A percentile compares a stretch with the other conserved stretches of the same genome.
phyloP scores from a whole-genome alignment of 2,888 invertebrate species.

The Mystacides longicornis region DNA sequence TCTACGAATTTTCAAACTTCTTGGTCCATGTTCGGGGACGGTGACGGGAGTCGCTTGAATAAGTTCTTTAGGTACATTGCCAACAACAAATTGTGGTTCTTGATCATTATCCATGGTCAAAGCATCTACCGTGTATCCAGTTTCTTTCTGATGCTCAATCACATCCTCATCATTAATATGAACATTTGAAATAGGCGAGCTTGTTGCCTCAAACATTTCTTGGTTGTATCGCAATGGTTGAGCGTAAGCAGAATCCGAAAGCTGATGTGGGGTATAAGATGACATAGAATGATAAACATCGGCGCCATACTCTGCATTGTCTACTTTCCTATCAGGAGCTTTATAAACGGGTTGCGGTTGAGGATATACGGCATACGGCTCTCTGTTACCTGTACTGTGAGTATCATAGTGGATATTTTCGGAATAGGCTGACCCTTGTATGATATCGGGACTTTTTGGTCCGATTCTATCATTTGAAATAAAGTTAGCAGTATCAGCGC shows the following conservation, averaged over 20 bases:
- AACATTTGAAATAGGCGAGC: slow-evolving; percentile 38
- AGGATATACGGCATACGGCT: slow-evolving; percentile 20
- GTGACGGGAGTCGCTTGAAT: slow-evolving; percentile 49
- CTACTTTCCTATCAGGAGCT: slow-evolving; percentile 13
- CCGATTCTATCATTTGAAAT: slow-evolving; percentile 37
- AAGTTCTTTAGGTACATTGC: slow-evolving; percentile 55
- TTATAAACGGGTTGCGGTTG: slow-evolving; percentile 24
- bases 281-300: slow-evolving; percentile 16
- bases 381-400: slow-evolving; percentile 25
- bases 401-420: slow-evolving; percentile 39
- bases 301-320: slow-evolving; percentile 12
- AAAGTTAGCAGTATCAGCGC: slow-evolving; percentile 38
- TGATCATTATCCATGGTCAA: slow-evolving; percentile 30
- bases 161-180: slow-evolving; percentile 42
- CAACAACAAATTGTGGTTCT: slow-evolving; percentile 57
- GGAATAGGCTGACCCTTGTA: slow-evolving; percentile 43
- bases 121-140: slow-evolving; percentile 35
- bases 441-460: slow-evolving; percentile 45
- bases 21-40: slow-evolving; percentile 60
- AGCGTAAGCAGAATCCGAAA: slow-evolving; percentile 37
- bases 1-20: slow-evolving; percentile 39
- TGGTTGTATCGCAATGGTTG: slow-evolving; percentile 36
- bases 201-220: slow-evolving; percentile 34
- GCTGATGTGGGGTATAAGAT: slow-evolving; percentile 13
- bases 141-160: slow-evolving; percentile 34